These are phyloP conservation scores for Gadopsis marmoratus DNA, from an alignment of 2,797 vertebrate species.

Conservation along the genomic window DNA sequence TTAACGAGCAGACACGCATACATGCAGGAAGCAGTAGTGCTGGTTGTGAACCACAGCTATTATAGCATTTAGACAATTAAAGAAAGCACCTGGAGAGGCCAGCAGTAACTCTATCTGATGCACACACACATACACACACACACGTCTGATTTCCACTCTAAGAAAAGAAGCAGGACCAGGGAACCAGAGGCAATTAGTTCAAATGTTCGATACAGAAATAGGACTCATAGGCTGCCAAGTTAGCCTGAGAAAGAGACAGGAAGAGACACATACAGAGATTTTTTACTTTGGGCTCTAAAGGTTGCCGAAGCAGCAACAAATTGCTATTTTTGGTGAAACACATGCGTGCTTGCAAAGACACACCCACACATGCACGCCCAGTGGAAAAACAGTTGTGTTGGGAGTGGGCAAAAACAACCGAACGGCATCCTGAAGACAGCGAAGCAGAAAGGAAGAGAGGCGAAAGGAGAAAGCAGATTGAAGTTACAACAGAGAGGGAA, in stretches of 20 bases:
- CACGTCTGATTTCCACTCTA: conserved; percentile 19
- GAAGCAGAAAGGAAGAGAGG: neutral
- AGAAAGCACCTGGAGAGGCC: conserved; percentile 50
- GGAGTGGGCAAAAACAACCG: conserved; percentile 22
- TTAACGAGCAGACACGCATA: conserved; percentile 22
- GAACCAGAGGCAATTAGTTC: conserved; percentile 65
- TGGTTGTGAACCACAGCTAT: conserved; percentile 31
- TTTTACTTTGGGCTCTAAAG: conserved; percentile 37
- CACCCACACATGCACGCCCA: conserved; percentile 4
- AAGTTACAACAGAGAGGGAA: neutral
- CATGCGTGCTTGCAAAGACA: conserved; percentile 4
- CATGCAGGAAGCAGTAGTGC: conserved; percentile 5
- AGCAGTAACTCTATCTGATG: conserved; percentile 53
- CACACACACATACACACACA: conserved; percentile 31
- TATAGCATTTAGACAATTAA: conserved; percentile 65
- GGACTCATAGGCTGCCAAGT: conserved; percentile 43
- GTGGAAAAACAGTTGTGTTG: conserved; percentile 6
- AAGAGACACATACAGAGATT: conserved; percentile 25
- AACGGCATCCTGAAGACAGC: conserved; percentile 31
- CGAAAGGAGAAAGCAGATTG: conserved; percentile 3
- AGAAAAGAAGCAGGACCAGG: conserved; percentile 46
- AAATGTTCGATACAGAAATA: conserved; percentile 57
- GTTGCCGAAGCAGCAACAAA: conserved; percentile 39
- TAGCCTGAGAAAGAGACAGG: conserved; percentile 31
- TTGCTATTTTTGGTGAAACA: conserved; percentile 11